Conservation (phyloP, 2,797 vertebrate species). For the Coendou prehensilis region DNA sequence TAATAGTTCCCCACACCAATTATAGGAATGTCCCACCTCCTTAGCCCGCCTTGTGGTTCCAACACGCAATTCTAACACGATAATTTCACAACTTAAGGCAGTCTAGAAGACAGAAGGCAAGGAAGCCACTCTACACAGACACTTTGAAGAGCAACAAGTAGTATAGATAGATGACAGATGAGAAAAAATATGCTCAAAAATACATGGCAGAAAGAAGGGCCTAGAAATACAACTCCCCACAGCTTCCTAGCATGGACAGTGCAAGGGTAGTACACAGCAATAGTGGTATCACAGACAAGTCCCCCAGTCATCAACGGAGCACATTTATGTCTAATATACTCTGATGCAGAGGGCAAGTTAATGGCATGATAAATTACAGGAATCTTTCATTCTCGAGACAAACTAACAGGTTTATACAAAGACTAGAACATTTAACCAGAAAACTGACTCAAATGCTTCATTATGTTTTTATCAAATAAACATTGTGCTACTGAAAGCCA, state of each 20-base stretch:
- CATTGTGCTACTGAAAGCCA: not conserved
- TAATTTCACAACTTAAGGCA: conserved; percentile 39
- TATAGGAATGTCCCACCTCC: not conserved
- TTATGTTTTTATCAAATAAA: not conserved
- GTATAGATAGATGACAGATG: not conserved
- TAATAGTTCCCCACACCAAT: not conserved
- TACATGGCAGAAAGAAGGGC: not conserved
- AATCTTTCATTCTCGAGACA: not conserved
- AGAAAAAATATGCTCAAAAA: not conserved
- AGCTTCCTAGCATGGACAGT: not conserved
- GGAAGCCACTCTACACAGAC: not conserved
- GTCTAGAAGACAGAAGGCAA: not conserved
- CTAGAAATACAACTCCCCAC: not conserved
- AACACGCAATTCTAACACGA: not conserved
- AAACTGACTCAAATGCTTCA: not conserved
- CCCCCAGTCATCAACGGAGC: not conserved
- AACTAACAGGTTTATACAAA: conserved; percentile 2
- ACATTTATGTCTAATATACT: not conserved
- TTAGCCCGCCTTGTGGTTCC: not conserved
- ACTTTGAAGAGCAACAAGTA: not conserved
- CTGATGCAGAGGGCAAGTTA: not conserved
- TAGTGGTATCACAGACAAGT: not conserved
- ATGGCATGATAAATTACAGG: not conserved
- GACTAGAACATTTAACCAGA: not conserved
- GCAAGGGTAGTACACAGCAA: not conserved